A percentile compares a stretch with the other conserved stretches of the same genome.
Evolutionary conservation across 1,140 invertebrate species (phyloP).

Genomic region (Trialeurodes vaporariorum): DNA sequence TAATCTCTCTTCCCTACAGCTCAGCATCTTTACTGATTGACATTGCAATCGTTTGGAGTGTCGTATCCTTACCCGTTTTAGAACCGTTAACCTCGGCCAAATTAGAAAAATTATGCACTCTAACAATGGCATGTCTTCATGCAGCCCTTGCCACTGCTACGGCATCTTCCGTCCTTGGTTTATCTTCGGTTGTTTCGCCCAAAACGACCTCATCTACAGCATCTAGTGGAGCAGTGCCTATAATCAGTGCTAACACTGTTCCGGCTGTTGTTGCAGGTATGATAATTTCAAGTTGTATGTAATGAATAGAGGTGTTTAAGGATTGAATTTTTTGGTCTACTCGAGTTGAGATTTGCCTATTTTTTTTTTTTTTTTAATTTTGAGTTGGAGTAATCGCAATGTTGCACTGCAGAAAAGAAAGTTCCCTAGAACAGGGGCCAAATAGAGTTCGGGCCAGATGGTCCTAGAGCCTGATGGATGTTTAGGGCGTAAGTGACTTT

Average conservation of each 20-base stretch:
- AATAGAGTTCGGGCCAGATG: no score
- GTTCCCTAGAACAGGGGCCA: no score
- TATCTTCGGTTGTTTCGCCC: constrained; percentile 47
- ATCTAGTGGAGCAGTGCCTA: background rate
- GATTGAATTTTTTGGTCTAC: constrained; percentile 2
- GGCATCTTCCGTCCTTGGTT: constrained; percentile 50
- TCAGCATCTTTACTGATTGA: constrained; percentile 67
- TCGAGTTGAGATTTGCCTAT: no score
- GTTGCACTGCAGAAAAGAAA: no score
- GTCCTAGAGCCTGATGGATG: no score
- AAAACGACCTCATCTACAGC: constrained; percentile 27
- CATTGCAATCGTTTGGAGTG: constrained; percentile 66
- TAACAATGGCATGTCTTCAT: constrained; percentile 67
- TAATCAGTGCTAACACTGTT: background rate
- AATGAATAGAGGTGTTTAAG: constrained; percentile 4
- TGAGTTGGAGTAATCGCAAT: no score
- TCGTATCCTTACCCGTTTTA: constrained; percentile 69
- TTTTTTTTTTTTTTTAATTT: no score
- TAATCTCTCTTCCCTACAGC: no score
- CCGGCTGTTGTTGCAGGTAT: background rate
- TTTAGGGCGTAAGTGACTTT: no score
- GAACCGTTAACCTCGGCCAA: constrained; percentile 73
- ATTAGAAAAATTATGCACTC: constrained; percentile 61
- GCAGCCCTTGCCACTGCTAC: constrained; percentile 58
- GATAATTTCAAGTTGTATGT: constrained; percentile 2